Evolutionary conservation across 2,888 invertebrate species (phyloP), one percentile per base, ranked within the genome.

Genomic region (Microplitis manilae): DNA sequence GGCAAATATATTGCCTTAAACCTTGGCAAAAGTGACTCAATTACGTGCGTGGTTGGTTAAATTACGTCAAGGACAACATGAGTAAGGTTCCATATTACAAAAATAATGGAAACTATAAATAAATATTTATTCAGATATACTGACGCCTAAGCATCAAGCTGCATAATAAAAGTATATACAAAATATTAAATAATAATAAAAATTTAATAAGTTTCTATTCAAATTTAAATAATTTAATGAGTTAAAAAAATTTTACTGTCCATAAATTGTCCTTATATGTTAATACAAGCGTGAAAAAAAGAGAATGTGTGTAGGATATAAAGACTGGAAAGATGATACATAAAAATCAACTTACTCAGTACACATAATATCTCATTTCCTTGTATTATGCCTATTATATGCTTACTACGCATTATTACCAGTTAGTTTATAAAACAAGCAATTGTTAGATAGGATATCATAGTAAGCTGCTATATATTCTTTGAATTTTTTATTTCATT

Each of bases 11-110:
- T 80, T 80, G 81, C 76, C 80, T 79, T 82, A 83, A 85, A 85
- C 86, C 86, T 86, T 86, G 86, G 84, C 83, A 82, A 50, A 84
- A 84, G 84, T 85, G 84, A 86, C 83, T 85, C 84, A 83, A 85
- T 86, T 86, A 86, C 84, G 83, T 80, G 77, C 50, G 50, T 50
- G 50, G 50, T 50, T 50, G 50, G 81, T 83, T 80, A 79, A 83
- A 84, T 79, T 68, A 80, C 84, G 78, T 83, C 82, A 85, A 83
- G 84, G 83, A 80, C 84, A 81, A 71, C 68, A 84, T 84, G 77
- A 85, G 84, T 83, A 85, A 78, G 86, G 83, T 68, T 70, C 78
- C 69, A 68, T 70, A 69, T 79, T 50, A 50, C 13, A 50, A 50
- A 50, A 50, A 50, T 50, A 50, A 50, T 50, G 67, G 61, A 75